These are phyloP conservation scores for Astreopora myriophthalma DNA, from an alignment of 64 coral and sea anemone genomes.

Conservation along the genomic window DNA sequence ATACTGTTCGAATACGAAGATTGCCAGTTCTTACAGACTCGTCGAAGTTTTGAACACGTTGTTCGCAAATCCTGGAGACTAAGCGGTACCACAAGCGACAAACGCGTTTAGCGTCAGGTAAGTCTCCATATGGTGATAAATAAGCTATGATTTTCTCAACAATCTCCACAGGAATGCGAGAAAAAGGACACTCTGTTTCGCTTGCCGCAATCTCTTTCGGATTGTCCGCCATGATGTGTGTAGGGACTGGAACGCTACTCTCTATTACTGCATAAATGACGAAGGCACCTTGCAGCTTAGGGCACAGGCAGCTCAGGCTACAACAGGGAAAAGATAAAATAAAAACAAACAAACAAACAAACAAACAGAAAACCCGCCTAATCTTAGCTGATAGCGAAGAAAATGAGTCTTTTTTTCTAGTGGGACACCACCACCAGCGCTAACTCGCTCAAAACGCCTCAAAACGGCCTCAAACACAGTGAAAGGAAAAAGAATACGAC, in stretches of 20 bases:
- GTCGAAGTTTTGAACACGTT: conserved; percentile 65
- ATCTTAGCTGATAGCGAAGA: too few relatives aligned
- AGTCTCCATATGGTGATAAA: conserved; percentile 89
- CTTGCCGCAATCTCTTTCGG: not conserved
- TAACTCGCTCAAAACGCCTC: too few relatives aligned
- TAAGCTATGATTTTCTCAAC: conserved; percentile 83
- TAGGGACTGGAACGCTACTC: not conserved
- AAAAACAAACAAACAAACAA: too few relatives aligned
- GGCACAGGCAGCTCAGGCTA: too few relatives aligned
- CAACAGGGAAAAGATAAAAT: too few relatives aligned
- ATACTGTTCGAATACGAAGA: conserved; percentile 55
- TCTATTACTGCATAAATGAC: not conserved
- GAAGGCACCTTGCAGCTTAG: too few relatives aligned
- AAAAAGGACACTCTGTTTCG: conserved; percentile 36
- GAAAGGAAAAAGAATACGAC: too few relatives aligned
- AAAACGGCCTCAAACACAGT: too few relatives aligned
- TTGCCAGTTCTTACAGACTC: conserved; percentile 73
- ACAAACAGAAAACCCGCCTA: too few relatives aligned
- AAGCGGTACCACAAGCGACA: conserved; percentile 87
- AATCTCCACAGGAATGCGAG: conserved; percentile 73
- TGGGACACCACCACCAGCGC: too few relatives aligned
- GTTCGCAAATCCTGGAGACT: conserved; percentile 69
- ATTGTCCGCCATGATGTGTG: conserved; percentile 69
- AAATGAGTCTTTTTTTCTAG: too few relatives aligned
- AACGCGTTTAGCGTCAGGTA: conserved; percentile 69